Evolutionary conservation across 1,140 invertebrate genomes (phyloP), one percentile per base, ranked within the genome.

Genomic region (Calephelis nemesis): DNA sequence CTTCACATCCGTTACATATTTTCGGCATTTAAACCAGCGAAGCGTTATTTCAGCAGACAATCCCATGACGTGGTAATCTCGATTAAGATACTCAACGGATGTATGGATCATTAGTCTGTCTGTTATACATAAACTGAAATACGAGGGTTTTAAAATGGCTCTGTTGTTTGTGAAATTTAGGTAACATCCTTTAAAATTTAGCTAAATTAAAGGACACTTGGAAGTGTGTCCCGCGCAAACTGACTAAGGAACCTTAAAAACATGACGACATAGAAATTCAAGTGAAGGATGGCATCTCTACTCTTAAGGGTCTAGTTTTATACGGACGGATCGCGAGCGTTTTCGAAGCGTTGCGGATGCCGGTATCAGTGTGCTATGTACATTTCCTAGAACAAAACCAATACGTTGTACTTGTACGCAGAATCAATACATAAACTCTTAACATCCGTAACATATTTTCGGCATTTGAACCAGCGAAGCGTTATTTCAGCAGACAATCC

Each of bases 11-110:
- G 50, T 54, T 54, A 54, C 8, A 54, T 19, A 19, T 54, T 54
- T 54, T 54, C 42, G 50, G 15, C 50, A 52, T 62, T 62, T 47
- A 10, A 68, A 65, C 65, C 48, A 63, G 7, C 60, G 54, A 52
- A 69, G 67, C 71, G 63, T 70, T 70, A 70, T 72, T 66, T 69
- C 48, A 60, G 54, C 67, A 60, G 54, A 66, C 71, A 66, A 69
- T 65, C 68, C 71, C 63, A 63, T 66, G 54, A 72, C 67, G 66
- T 42, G 45, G 49, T 68, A 69, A 69, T 63, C 67, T 69, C 60
- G 67, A 69, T 72, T 69, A 72, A 69, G 67, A 69, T 30, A n/a
- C 30, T 58, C 62, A 30, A 39, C 54, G 67, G 71, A 72, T 67
- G 47, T 64, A 66, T 58, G 67, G 63, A 60, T 72, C 71, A 72